A percentile compares a stretch with the other conserved stretches of the same genome.
Conservation (phyloP, 2,113 vertebrate species). For the Potamarius usumacintae region DNA sequence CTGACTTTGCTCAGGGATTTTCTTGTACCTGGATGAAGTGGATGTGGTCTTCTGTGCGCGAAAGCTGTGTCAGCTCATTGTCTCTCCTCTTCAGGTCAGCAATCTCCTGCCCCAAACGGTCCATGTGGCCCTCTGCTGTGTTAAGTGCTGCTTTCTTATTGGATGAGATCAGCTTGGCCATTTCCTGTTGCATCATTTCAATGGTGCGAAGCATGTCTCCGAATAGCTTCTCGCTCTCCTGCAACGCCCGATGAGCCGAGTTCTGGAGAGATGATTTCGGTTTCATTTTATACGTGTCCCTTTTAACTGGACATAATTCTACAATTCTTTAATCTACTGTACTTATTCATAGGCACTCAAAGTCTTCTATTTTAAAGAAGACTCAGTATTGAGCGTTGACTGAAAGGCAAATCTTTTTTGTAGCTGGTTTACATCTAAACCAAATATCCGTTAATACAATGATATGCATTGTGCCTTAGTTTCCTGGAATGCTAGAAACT, state of each 20-base stretch:
- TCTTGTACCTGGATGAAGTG: slow-evolving; percentile 76
- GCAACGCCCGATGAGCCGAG: slow-evolving; percentile 74
- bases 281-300: neutral
- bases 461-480: neutral
- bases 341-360: neutral
- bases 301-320: neutral
- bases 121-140: slow-evolving; percentile 76
- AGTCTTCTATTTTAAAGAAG: neutral
- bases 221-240: slow-evolving; percentile 79
- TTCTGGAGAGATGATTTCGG: slow-evolving; percentile 55
- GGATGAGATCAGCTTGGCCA: slow-evolving; percentile 74
- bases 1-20: neutral
- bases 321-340: neutral
- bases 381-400: neutral
- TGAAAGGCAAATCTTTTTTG: neutral
- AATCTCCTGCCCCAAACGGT: slow-evolving; percentile 75
- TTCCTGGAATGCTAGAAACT: neutral
- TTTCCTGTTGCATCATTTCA: slow-evolving; percentile 79
- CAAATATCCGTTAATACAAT: neutral
- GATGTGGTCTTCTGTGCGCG: slow-evolving; percentile 79
- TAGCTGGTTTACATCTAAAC: neutral
- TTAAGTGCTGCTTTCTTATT: slow-evolving; percentile 74
- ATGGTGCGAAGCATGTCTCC: slow-evolving; percentile 77
- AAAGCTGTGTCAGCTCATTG: slow-evolving; percentile 74
- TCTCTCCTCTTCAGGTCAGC: slow-evolving; percentile 75